A percentile compares a stretch with the other conserved stretches of the same genome.
Conservation (phyloP, 2,888 invertebrate genomes). For the Drosophila mimica region DNA sequence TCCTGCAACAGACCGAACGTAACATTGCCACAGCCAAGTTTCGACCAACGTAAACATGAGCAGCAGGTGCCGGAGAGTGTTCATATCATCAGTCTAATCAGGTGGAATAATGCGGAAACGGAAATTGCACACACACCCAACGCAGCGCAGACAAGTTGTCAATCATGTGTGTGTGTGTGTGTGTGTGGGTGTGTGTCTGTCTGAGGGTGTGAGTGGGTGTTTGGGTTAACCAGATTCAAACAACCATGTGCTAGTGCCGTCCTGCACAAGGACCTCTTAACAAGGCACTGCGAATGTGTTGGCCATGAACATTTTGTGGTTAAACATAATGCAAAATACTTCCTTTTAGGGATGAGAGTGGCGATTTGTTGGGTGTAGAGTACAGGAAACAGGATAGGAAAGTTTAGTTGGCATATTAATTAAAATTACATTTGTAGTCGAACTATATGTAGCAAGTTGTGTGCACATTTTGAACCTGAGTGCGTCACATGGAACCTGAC, state of each 20-base stretch:
- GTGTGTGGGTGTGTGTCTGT: conserved; percentile 4
- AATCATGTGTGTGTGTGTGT: conserved; percentile 15
- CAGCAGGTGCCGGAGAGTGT: conserved; percentile 42
- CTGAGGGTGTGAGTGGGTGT: conserved; percentile 9
- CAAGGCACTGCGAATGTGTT: conserved; percentile 51
- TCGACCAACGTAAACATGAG: conserved; percentile 17
- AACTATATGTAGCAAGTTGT: conserved; percentile 39
- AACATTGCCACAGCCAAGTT: not conserved
- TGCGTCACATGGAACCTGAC: conserved; percentile 4
- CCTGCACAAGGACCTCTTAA: conserved; percentile 12
- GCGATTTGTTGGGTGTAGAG: not conserved
- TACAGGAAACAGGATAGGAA: conserved; percentile 16
- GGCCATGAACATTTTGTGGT: conserved; percentile 70
- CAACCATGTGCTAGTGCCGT: conserved; percentile 44
- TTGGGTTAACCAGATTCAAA: conserved; percentile 53
- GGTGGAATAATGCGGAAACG: conserved; percentile 76
- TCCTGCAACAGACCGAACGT: conserved; percentile 27
- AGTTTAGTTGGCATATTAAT: conserved; percentile 60
- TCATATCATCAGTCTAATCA: conserved; percentile 74
- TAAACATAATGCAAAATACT: conserved; percentile 44
- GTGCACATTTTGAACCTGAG: conserved; percentile 37
- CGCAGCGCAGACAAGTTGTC: conserved; percentile 20
- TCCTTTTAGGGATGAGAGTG: not conserved
- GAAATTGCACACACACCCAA: conserved; percentile 63
- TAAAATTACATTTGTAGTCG: conserved; percentile 64